These are phyloP conservation scores for Notiomystis cincta DNA, from an alignment of 2,113 vertebrate genomes.

Conservation along the genomic window DNA sequence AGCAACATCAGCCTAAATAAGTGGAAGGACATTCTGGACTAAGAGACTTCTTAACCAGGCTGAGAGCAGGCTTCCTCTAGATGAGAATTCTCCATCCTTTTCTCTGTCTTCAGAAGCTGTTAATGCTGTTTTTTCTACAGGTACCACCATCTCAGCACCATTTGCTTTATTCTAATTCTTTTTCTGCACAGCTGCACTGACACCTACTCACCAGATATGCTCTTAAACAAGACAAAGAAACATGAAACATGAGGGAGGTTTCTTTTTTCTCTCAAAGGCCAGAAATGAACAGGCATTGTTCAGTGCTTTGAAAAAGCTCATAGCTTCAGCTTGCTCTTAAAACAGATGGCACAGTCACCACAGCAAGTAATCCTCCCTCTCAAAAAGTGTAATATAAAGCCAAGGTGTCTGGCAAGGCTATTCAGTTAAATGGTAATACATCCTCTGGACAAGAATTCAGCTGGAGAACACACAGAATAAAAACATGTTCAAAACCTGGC, in stretches of 20 bases:
- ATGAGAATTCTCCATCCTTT: not conserved
- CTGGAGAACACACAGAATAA: not conserved
- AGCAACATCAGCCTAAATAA: not conserved
- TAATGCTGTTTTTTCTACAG: not conserved
- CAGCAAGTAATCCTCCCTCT: not conserved
- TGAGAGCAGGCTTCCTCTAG: not conserved
- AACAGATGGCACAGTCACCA: not conserved
- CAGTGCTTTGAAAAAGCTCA: not conserved
- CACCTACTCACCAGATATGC: not conserved
- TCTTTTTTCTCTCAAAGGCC: not conserved
- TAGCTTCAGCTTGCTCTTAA: not conserved
- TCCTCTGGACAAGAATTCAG: not conserved
- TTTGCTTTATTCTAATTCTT: not conserved
- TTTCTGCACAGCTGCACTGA: not conserved
- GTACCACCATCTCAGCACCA: accelerated
- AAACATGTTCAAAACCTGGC: not conserved
- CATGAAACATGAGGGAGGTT: not conserved
- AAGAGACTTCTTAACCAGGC: not conserved
- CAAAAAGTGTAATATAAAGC: not conserved
- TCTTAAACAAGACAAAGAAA: not conserved
- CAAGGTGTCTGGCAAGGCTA: not conserved
- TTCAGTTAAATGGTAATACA: not conserved
- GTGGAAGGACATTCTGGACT: not conserved
- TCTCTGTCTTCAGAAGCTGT: not conserved
- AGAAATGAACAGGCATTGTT: not conserved